Evolutionary conservation across 2,888 invertebrate species (phyloP).

Genomic region (Ceraclea dissimilis): DNA sequence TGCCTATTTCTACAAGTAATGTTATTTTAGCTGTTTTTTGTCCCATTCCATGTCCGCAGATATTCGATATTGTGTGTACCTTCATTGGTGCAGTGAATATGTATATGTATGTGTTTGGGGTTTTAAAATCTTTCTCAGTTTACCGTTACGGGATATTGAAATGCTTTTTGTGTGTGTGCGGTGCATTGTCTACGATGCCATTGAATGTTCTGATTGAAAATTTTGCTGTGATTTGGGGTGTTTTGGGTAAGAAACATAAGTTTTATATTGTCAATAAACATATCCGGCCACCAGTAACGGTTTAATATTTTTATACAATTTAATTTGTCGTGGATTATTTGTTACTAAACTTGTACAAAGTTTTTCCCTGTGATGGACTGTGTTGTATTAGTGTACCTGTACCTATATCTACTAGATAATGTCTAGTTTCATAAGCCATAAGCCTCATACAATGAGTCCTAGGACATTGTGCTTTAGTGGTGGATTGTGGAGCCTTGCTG

Average conservation of each 20-base stretch:
- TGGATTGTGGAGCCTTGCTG: too few species aligned
- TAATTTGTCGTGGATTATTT: neutral
- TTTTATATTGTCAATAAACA: conserved; percentile 97
- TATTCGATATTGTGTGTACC: conserved; percentile 80
- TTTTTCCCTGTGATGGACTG: neutral
- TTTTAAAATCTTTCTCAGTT: conserved; percentile 90
- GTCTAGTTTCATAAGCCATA: too few species aligned
- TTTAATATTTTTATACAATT: conserved; percentile 33
- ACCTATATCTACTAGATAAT: too few species aligned
- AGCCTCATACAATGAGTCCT: too few species aligned
- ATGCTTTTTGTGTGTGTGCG: conserved; percentile 73
- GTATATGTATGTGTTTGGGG: conserved; percentile 97
- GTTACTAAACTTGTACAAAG: neutral
- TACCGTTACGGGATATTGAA: conserved; percentile 76
- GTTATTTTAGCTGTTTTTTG: conserved; percentile 75
- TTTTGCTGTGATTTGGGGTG: conserved; percentile 89
- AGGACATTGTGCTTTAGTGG: too few species aligned
- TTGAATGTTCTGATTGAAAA: conserved; percentile 93
- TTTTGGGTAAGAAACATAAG: conserved; percentile 90
- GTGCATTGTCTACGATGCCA: conserved; percentile 85
- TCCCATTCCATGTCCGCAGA: conserved; percentile 78
- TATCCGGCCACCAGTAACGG: conserved; percentile 60
- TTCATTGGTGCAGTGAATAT: conserved; percentile 91
- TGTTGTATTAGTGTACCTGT: neutral
- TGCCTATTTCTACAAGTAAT: conserved; percentile 89